A percentile compares a stretch with the other conserved stretches of the same genome.
phyloP scores from a whole-genome alignment of 2,113 vertebrate genomes.

The Pangasianodon gigas region DNA sequence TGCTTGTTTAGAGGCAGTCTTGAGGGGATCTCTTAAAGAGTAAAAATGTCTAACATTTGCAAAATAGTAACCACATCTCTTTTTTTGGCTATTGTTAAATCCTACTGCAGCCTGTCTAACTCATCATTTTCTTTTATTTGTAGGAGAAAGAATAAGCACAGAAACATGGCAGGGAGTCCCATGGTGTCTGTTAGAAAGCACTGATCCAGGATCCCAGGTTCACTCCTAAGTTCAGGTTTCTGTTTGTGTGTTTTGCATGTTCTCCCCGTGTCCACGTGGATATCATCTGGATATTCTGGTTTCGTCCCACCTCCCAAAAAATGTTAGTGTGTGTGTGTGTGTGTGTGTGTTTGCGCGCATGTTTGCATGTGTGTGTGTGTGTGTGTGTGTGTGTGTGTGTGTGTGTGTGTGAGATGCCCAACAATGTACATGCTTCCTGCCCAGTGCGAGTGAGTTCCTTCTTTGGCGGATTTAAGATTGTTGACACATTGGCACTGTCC shows the following conservation, averaged over 20 bases:
- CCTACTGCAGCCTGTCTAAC: too few species aligned
- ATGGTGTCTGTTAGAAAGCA: not conserved
- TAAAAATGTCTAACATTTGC: too few species aligned
- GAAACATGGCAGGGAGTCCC: not conserved
- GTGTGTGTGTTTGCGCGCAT: not conserved
- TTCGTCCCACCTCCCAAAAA: not conserved
- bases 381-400: not conserved
- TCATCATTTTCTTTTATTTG: too few species aligned
- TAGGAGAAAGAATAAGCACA: not conserved
- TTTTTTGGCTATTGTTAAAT: too few species aligned
- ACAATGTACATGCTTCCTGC: not conserved
- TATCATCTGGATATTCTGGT: not conserved
- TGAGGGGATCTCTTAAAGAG: too few species aligned
- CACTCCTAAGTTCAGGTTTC: not conserved
- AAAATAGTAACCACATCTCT: too few species aligned
- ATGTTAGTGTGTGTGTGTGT: too few species aligned
- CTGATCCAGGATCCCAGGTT: not conserved
- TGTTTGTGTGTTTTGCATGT: not conserved
- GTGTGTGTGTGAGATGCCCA: not conserved
- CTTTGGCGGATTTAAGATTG: not conserved
- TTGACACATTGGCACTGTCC: not conserved
- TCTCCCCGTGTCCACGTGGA: not conserved
- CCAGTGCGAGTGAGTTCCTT: not conserved
- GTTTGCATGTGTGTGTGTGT: not conserved
- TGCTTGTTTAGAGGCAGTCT: too few species aligned